Conservation (phyloP, 2,797 vertebrate genomes). For the Gymnoscopelus microlampas region DNA sequence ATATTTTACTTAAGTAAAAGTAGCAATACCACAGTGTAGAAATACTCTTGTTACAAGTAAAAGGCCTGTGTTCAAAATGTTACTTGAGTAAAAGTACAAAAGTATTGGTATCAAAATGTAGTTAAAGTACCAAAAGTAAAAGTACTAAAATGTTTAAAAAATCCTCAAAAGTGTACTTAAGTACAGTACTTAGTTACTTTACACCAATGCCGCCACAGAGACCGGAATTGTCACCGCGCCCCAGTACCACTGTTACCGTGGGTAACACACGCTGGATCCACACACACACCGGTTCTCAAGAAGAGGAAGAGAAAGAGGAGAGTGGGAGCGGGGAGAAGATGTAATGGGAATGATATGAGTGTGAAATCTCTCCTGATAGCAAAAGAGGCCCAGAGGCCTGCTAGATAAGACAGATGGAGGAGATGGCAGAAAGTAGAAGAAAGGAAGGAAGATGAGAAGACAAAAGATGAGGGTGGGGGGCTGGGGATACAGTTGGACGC, state of each 20-base stretch:
- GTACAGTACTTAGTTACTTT: too few relatives aligned
- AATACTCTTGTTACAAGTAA: too few relatives aligned
- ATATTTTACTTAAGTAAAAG: too few relatives aligned
- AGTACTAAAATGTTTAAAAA: too few relatives aligned
- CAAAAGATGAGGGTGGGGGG: conserved; percentile 45
- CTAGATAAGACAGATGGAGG: conserved; percentile 59
- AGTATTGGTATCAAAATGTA: too few relatives aligned
- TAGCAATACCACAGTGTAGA: too few relatives aligned
- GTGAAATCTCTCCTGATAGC: conserved; percentile 64
- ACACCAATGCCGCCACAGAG: conserved; percentile 16
- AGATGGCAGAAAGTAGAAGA: conserved; percentile 41
- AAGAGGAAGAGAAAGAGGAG: too few relatives aligned
- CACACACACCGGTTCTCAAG: background rate
- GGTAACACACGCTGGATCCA: conserved; percentile 18
- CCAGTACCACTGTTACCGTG: conserved; percentile 32
- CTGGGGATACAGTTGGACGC: conserved; percentile 58
- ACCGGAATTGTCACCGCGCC: conserved; percentile 28
- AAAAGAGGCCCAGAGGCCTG: conserved; percentile 56
- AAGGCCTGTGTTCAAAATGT: too few relatives aligned
- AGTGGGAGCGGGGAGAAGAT: background rate
- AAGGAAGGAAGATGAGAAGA: conserved; percentile 42
- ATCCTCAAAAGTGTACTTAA: too few relatives aligned
- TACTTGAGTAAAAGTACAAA: too few relatives aligned
- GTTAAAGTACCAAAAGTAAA: too few relatives aligned
- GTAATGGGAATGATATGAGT: conserved; percentile 46